phyloP scores from a whole-genome alignment of 1,140 invertebrate genomes.

The Platyscapa corneri region DNA sequence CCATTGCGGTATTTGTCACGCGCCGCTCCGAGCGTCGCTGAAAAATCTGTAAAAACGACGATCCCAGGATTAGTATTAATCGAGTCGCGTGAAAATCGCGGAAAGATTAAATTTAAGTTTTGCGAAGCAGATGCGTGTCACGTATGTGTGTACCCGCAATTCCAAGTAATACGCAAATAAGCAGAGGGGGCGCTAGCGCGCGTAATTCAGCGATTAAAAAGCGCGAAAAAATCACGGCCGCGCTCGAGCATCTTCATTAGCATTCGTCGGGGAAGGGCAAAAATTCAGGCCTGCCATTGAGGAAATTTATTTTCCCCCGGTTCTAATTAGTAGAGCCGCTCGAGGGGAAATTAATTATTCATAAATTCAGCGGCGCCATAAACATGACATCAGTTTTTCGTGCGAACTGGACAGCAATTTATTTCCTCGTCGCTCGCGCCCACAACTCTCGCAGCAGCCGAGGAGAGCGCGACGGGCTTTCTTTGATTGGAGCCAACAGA shows the following conservation, averaged over 20 bases:
- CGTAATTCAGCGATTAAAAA: neutral
- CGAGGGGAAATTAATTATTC: constrained; percentile 1
- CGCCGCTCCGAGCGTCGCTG: too few relatives aligned
- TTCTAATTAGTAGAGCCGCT: neutral
- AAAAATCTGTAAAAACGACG: too few relatives aligned
- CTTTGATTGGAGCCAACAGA: constrained; percentile 47
- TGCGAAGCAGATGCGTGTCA: neutral
- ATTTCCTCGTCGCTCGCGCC: neutral
- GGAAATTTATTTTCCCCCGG: neutral
- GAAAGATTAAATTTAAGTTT: neutral
- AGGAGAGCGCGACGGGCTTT: neutral
- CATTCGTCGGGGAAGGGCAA: neutral
- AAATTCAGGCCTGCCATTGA: neutral
- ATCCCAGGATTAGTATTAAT: neutral
- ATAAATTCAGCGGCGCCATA: neutral
- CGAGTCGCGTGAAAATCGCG: neutral
- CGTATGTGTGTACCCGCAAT: neutral
- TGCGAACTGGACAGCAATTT: neutral
- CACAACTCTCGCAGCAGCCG: neutral
- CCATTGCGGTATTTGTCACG: too few relatives aligned
- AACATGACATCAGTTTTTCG: neutral
- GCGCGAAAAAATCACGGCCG: neutral
- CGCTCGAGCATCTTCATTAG: neutral
- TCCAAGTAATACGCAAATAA: neutral
- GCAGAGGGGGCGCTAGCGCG: neutral